phyloP scores from a whole-genome alignment of 2,113 vertebrate genomes.

The Halichoeres trimaculatus region DNA sequence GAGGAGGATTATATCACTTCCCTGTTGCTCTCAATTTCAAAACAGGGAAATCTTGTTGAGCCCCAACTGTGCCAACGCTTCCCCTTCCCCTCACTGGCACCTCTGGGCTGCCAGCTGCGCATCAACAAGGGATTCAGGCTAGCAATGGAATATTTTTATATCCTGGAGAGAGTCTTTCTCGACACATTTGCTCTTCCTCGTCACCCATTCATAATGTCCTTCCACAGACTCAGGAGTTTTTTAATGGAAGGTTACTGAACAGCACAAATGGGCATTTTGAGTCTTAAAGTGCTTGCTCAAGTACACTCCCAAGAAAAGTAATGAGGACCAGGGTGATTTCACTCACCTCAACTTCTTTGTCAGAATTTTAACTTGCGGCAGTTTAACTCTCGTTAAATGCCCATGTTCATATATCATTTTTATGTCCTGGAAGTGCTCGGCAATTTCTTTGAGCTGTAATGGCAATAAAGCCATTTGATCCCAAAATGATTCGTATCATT shows the following conservation, averaged over 20 bases:
- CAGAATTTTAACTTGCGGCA: constrained; percentile 20
- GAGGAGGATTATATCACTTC: constrained; percentile 78
- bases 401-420: constrained; percentile 50
- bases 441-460: constrained; percentile 39
- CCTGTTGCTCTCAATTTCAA: constrained; percentile 69
- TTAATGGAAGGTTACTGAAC: constrained; percentile 6
- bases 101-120: constrained; percentile 66
- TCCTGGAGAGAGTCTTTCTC: constrained; percentile 27
- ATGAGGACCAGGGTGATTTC: constrained; percentile 28
- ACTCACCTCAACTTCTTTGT: constrained; percentile 17
- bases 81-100: constrained; percentile 62
- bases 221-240: constrained; percentile 14
- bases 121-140: constrained; percentile 53
- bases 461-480: constrained; percentile 62
- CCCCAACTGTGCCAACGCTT: constrained; percentile 57
- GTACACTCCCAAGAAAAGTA: constrained; percentile 24
- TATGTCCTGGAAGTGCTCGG: constrained; percentile 49
- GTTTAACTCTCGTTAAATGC: constrained; percentile 38
- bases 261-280: constrained; percentile 3
- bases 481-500: constrained; percentile 67
- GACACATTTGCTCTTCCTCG: constrained; percentile 29
- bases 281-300: constrained; percentile 20
- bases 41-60: constrained; percentile 66
- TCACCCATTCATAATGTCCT: constrained; percentile 2
- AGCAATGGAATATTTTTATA: constrained; percentile 47